Evolutionary conservation across 2,113 vertebrate genomes (phyloP).

Genomic region (Oncorhynchus clarkii): DNA sequence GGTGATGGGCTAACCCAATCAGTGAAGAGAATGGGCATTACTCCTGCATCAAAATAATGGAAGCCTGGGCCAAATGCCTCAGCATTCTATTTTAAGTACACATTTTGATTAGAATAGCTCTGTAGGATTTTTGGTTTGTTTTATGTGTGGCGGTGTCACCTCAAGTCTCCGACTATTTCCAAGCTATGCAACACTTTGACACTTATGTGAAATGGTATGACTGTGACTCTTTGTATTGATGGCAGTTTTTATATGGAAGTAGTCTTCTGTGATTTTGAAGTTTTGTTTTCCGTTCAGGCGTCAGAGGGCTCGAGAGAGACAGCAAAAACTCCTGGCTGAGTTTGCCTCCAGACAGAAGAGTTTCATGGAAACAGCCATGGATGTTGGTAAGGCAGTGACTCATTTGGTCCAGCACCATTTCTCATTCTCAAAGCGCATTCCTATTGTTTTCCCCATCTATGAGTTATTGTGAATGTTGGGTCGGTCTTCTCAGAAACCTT

Average conservation of each 20-base stretch:
- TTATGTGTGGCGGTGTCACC: no score
- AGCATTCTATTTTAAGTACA: background rate
- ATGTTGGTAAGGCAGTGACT: conserved; percentile 86
- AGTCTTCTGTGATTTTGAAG: background rate
- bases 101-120: background rate
- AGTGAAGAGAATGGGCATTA: background rate
- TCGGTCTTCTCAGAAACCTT: background rate
- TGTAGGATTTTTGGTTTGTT: background rate
- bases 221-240: background rate
- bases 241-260: background rate
- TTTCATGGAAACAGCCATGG: conserved; percentile 99
- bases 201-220: background rate
- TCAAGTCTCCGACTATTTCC: no score
- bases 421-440: background rate
- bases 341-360: conserved; percentile 99
- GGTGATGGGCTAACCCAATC: conserved; percentile 18
- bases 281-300: conserved; percentile 72
- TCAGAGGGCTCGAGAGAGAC: conserved; percentile 92
- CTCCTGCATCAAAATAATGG: background rate
- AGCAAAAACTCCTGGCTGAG: conserved; percentile 95
- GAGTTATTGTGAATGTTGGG: background rate
- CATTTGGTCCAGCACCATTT: background rate
- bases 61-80: background rate
- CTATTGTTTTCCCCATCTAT: background rate
- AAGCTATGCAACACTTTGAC: background rate